Percentiles rank a stretch among this genome's conserved stretches.
These are phyloP conservation scores for Margarornis squamiger DNA, from an alignment of 2,797 vertebrate species.

Conservation along the genomic window DNA sequence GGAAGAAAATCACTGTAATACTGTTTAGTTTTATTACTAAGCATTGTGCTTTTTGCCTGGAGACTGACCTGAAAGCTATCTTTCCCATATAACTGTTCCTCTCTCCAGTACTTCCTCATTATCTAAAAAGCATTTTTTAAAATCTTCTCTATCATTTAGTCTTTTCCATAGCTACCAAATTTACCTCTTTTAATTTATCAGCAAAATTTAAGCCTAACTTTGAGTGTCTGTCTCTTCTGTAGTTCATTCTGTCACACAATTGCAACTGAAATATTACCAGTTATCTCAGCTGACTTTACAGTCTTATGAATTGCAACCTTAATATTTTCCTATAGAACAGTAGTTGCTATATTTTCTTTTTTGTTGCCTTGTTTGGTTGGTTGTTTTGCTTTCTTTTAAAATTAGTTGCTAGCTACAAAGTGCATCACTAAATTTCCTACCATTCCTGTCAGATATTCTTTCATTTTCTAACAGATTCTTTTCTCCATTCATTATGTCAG, in stretches of 20 bases:
- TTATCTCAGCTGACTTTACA: not conserved
- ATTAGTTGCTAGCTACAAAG: not conserved
- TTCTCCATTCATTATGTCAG: not conserved
- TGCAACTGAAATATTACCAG: not conserved
- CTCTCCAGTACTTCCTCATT: not conserved
- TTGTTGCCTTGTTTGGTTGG: not conserved
- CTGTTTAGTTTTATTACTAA: slow-evolving; percentile 48
- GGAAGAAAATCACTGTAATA: slow-evolving; percentile 35
- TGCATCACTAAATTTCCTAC: not conserved
- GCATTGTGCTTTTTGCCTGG: slow-evolving; percentile 37
- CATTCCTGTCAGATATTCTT: not conserved
- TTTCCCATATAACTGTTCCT: not conserved
- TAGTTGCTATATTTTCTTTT: not conserved
- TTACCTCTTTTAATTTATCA: not conserved
- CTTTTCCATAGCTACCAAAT: not conserved
- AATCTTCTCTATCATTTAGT: not conserved
- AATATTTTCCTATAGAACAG: not conserved
- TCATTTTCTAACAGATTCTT: not conserved
- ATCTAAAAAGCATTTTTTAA: not conserved
- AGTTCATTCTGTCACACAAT: not conserved
- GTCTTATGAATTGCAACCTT: not conserved
- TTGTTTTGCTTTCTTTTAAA: not conserved
- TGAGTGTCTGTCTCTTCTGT: not conserved
- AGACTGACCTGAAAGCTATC: slow-evolving; percentile 20
- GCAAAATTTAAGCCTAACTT: slow-evolving; percentile 15